Evolutionary conservation across 2,888 invertebrate species (phyloP), one percentile per base, ranked within the genome.

Genomic region (Zele albiditarsus): DNA sequence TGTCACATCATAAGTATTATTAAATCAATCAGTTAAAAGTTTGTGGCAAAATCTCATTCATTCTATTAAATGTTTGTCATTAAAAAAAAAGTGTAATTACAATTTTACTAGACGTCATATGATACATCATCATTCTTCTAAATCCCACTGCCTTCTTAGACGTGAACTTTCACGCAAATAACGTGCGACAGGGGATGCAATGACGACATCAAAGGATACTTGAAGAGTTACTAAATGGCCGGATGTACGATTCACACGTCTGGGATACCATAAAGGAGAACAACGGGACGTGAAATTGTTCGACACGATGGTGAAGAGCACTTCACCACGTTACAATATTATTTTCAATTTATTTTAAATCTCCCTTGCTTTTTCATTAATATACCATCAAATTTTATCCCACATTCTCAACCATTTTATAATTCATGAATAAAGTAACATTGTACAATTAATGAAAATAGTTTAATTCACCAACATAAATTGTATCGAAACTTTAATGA

Each of bases 401-500:
- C 5, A n/a, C 10, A 20, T 20, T 33, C 8, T 31, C n/a, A 20
- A 33, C 20, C 20, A 33, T 46, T 3, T 46, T 1, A 46, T 46
- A 16, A 46, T 5, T 46, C 16, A 4, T 46, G 16, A 16, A 46
- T 46, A 46, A 46, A 46, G n/a, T 46, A 16, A n/a, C 16, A 65
- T 65, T 65, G 38, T 25, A n/a, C 33, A 66, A 66, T 49, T 16
- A 0, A 49, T 25, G 12, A n/a, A 25, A 46, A 66, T 20, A 66
- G 25, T 27, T 67, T 42, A 27, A 62, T 62, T 33, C 14, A 62
- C 12, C 16, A 16, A 67, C 31, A 67, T 25, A 46, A 10, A 67
- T 49, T 25, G n/a, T 25, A 33, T 63, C 20, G 46, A 16, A 23
- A 20, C 23, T 33, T 66, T 27, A 66, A 20, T 25, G 23, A 28